Conservation (phyloP, 1,140 invertebrate genomes). For the Ectropis grisescens region DNA sequence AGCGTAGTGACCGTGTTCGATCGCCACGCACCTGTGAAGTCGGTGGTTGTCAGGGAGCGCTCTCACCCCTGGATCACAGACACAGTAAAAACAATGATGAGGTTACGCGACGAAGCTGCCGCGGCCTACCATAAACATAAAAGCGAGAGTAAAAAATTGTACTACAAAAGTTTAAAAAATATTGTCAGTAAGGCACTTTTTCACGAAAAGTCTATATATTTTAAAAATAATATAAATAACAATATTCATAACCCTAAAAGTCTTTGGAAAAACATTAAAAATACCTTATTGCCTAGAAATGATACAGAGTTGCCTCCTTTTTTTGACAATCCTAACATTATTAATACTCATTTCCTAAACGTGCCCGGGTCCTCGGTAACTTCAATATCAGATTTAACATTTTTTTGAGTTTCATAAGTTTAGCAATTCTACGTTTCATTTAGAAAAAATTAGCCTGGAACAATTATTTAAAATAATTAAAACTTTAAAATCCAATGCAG, state of each 20-base stretch:
- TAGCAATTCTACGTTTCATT: not conserved
- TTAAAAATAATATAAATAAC: conserved; percentile 14
- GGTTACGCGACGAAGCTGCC: conserved; percentile 12
- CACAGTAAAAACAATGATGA: conserved; percentile 16
- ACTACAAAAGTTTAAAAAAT: conserved; percentile 12
- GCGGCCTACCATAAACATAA: conserved; percentile 1
- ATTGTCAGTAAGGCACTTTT: conserved; percentile 4
- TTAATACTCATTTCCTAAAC: conserved; percentile 14
- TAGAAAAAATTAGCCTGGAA: not conserved
- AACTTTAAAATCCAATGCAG: conserved; percentile 7
- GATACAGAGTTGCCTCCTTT: conserved; percentile 1
- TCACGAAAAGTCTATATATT: conserved; percentile 16
- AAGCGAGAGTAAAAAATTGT: conserved; percentile 6
- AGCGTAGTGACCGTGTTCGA: conserved; percentile 4
- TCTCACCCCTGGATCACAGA: conserved; percentile 15
- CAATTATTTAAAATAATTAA: conserved; percentile 2
- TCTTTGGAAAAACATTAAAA: conserved; percentile 17
- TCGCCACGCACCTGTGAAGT: conserved; percentile 6
- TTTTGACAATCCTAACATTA: conserved; percentile 10
- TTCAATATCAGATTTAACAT: conserved; percentile 1
- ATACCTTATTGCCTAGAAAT: conserved; percentile 6
- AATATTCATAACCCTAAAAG: conserved; percentile 9
- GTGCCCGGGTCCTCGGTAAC: not conserved
- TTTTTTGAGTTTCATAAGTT: conserved; percentile 3
- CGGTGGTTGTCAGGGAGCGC: not conserved